phyloP scores from a whole-genome alignment of 2,888 invertebrate species.

The Sinodicranocentrus sp. region DNA sequence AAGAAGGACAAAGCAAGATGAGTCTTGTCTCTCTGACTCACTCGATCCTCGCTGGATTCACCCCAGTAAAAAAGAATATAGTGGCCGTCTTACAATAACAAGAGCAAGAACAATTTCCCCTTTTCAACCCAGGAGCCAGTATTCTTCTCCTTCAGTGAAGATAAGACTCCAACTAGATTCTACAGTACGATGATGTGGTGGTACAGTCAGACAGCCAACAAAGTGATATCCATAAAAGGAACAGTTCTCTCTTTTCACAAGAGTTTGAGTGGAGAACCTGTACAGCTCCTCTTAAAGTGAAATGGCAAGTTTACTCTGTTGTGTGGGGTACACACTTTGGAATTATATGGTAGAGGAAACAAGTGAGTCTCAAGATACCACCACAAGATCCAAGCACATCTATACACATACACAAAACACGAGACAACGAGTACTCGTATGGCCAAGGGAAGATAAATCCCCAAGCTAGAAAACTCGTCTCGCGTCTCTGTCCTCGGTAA shows the following conservation, averaged over 20 bases:
- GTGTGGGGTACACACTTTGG: constrained; percentile 11
- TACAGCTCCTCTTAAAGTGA: constrained; percentile 8
- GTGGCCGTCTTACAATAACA: constrained; percentile 17
- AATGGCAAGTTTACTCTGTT: no score
- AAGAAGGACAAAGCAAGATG: constrained; percentile 56
- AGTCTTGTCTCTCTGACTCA: constrained; percentile 42
- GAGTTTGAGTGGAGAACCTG: constrained; percentile 25
- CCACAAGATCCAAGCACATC: constrained; percentile 5
- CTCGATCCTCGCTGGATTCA: constrained; percentile 10
- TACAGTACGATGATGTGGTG: constrained; percentile 25
- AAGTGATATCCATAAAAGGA: constrained; percentile 53
- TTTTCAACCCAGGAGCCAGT: constrained; percentile 48
- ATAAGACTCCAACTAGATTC: constrained; percentile 56
- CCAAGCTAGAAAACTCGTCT: constrained; percentile 63
- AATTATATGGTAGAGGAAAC: constrained; percentile 50
- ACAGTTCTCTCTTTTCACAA: constrained; percentile 2
- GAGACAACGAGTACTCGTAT: constrained; percentile 30
- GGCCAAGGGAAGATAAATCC: constrained; percentile 62
- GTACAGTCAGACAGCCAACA: constrained; percentile 1
- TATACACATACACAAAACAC: constrained; percentile 34
- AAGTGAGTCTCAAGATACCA: constrained; percentile 67
- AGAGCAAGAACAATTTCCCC: constrained; percentile 30
- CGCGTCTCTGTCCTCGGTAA: constrained; percentile 46
- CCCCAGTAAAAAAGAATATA: neutral
- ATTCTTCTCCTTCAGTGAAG: constrained; percentile 39